Evolutionary conservation across 1,140 invertebrate species (phyloP).

Genomic region (Polyergus mexicanus): DNA sequence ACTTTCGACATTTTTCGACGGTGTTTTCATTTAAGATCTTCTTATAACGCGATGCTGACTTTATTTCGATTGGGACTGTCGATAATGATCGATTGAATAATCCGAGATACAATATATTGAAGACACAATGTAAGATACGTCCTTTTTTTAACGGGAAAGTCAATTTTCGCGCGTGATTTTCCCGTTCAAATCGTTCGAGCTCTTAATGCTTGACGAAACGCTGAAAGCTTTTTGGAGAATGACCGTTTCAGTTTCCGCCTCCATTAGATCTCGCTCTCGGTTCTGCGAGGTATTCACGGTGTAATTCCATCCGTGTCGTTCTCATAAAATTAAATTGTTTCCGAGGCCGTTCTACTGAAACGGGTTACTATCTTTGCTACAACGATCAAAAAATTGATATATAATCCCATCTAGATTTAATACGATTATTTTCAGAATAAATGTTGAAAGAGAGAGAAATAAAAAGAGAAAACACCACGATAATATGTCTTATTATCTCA

Average conservation of each 20-base stretch:
- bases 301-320: conserved; percentile 70
- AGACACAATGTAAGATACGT: neutral
- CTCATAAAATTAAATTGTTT: conserved; percentile 73
- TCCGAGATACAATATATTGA: neutral
- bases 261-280: conserved; percentile 42
- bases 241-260: conserved; percentile 40
- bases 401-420: conserved; percentile 31
- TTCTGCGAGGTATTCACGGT: conserved; percentile 68
- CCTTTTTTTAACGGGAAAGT: conserved; percentile 12
- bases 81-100: neutral
- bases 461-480: no score
- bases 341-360: conserved; percentile 55
- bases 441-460: no score
- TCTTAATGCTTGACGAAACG: conserved; percentile 55
- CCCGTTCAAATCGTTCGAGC: neutral
- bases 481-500: no score
- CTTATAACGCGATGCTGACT: neutral
- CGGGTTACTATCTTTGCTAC: conserved; percentile 43
- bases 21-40: neutral
- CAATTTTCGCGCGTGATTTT: conserved; percentile 14
- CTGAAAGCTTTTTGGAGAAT: conserved; percentile 44
- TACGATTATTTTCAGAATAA: conserved; percentile 10
- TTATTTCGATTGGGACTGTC: conserved; percentile 2
- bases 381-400: conserved; percentile 63
- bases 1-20: conserved; percentile 7